Evolutionary conservation across 2,888 invertebrate genomes (phyloP), one percentile per base, ranked within the genome.

Genomic region (Drosophila buzzatii): DNA sequence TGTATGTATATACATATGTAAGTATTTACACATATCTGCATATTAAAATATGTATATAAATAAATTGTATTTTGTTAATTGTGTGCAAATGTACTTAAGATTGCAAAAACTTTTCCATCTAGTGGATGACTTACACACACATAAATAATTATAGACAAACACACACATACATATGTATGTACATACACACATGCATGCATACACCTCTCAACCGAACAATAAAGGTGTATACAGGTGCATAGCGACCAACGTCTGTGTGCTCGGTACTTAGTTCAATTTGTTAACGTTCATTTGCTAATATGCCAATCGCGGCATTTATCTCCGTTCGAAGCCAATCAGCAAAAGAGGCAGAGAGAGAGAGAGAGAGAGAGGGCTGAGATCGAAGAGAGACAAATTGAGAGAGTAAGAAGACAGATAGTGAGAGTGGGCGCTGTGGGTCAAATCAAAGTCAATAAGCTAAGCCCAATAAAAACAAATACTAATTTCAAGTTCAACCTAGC

Each of bases 371-470:
- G 10, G 39, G 42, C 49, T n/a, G 27, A 10, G 31, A 51, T 51
- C 49, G 18, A 51, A 33, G 49, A 33, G 33, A 18, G 12, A 6
- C n/a, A 47, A 47, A 47, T 10, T 20, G 6, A 14, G 16, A 16
- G 39, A 39, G 41, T n/a, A n/a, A 8, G 16, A 27, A 4, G 55
- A 45, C 37, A 52, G 55, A 31, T 10, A 39, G 31, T 5, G 39
- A 31, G 18, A 0, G 27, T 16, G 3, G 18, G 8, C 23, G 8
- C 27, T n/a, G 56, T 58, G 72, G 64, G 66, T 71, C 61, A 47
- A 71, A 61, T 55, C 53, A 74, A 74, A 39, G 59, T 44, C 75
- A 82, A 47, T 63, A 20, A 57, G 41, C 37, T n/a, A 37, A 8
- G 6, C 27, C 37, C 2, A 39, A 39, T 39, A 6, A 16, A 39